Percentiles rank a stretch among this genome's conserved stretches.
These are phyloP conservation scores for Spodoptera exigua DNA, from an alignment of 2,888 invertebrate genomes.

Conservation along the genomic window DNA sequence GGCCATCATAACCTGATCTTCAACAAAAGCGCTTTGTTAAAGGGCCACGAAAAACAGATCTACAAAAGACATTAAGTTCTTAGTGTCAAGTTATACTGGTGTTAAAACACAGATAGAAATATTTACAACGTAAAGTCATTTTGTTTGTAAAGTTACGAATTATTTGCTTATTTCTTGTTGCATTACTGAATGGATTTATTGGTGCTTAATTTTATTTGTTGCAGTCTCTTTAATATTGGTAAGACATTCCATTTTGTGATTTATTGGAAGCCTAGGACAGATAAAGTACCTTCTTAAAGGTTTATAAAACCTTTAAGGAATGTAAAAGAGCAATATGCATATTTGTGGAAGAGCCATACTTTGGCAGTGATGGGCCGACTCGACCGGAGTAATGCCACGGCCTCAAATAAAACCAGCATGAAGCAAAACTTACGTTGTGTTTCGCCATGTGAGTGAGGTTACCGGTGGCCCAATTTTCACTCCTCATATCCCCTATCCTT, in stretches of 20 bases:
- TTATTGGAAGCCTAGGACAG: constrained; percentile 1
- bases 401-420: too few relatives aligned
- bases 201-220: constrained; percentile 14
- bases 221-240: not conserved
- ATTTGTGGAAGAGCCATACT: too few relatives aligned
- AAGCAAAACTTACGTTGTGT: too few relatives aligned
- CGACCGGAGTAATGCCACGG: too few relatives aligned
- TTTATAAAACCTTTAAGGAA: not conserved
- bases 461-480: too few relatives aligned
- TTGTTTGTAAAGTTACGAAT: constrained; percentile 43
- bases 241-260: constrained; percentile 10
- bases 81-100: constrained; percentile 1
- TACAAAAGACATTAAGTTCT: too few relatives aligned
- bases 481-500: too few relatives aligned
- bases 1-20: constrained; percentile 17
- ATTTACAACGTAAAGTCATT: constrained; percentile 26
- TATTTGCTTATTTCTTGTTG: constrained; percentile 16
- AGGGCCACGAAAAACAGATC: not conserved
- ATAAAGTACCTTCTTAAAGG: not conserved
- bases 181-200: constrained; percentile 20
- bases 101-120: constrained; percentile 4
- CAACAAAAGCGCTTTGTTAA: constrained; percentile 9
- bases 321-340: too few relatives aligned
- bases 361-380: too few relatives aligned
- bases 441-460: too few relatives aligned